phyloP scores from a whole-genome alignment of 2,113 vertebrate genomes.

The Ardeotis arabs region DNA sequence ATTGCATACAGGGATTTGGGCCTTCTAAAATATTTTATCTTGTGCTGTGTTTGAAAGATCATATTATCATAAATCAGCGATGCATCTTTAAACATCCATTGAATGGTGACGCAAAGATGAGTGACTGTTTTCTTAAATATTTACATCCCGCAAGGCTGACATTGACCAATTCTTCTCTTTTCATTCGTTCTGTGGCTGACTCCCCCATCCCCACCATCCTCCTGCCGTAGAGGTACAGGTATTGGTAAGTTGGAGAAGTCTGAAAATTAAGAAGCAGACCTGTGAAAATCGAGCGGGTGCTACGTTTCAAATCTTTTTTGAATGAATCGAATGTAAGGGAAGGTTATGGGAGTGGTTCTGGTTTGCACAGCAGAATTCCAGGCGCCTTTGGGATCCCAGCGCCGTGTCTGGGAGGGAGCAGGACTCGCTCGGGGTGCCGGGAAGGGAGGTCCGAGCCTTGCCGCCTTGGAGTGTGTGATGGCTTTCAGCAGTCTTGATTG shows the following conservation, averaged over 20 bases:
- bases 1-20: not conserved
- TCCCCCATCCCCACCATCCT: not conserved
- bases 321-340: not conserved
- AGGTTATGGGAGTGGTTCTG: not conserved
- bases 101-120: not conserved
- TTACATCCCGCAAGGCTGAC: not conserved
- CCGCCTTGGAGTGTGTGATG: rapidly evolving
- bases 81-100: not conserved
- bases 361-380: not conserved
- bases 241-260: not conserved
- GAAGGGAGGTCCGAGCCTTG: not conserved
- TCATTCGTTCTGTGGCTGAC: rapidly evolving
- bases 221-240: no score
- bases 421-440: rapidly evolving
- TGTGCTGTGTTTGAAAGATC: not conserved
- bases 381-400: not conserved
- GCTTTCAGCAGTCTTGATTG: not conserved
- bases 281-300: rapidly evolving
- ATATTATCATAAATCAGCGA: rapidly evolving
- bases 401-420: not conserved
- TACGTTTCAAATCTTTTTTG: no score
- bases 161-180: not conserved
- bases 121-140: not conserved
- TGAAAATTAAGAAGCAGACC: not conserved
- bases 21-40: not conserved